Evolutionary conservation across 2,113 vertebrate species (phyloP).

Genomic region (Chaenocephalus aceratus): DNA sequence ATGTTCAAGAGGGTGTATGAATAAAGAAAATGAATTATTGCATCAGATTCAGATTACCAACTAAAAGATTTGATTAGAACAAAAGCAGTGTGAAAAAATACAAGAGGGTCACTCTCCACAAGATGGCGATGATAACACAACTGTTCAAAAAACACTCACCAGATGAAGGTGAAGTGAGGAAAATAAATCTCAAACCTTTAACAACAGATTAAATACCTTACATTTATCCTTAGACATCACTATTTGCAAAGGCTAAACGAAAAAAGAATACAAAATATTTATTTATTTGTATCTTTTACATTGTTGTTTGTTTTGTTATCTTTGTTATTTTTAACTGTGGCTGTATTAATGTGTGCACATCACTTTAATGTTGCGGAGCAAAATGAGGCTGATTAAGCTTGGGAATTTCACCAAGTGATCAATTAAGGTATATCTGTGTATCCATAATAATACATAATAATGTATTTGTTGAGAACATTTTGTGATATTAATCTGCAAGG

Average conservation of each 20-base stretch:
- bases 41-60: neutral
- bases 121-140: slow-evolving; percentile 41
- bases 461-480: neutral
- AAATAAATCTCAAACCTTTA: too few relatives aligned
- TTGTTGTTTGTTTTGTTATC: neutral
- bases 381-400: neutral
- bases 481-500: neutral
- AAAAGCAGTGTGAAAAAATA: slow-evolving; percentile 6
- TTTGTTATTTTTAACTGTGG: neutral
- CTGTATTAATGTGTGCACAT: too few relatives aligned
- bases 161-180: neutral
- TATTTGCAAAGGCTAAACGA: too few relatives aligned
- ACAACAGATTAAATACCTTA: too few relatives aligned
- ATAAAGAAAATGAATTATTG: neutral
- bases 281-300: too few relatives aligned
- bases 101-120: slow-evolving; percentile 30
- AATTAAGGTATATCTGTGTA: neutral
- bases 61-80: slow-evolving; percentile 3
- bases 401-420: neutral
- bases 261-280: too few relatives aligned
- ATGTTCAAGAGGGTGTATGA: neutral
- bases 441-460: neutral
- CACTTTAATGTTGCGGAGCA: neutral
- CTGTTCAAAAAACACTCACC: neutral
- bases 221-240: too few relatives aligned